Evolutionary conservation across 2,113 vertebrate species (phyloP).

Genomic region (Acrocephalus arundinaceus): DNA sequence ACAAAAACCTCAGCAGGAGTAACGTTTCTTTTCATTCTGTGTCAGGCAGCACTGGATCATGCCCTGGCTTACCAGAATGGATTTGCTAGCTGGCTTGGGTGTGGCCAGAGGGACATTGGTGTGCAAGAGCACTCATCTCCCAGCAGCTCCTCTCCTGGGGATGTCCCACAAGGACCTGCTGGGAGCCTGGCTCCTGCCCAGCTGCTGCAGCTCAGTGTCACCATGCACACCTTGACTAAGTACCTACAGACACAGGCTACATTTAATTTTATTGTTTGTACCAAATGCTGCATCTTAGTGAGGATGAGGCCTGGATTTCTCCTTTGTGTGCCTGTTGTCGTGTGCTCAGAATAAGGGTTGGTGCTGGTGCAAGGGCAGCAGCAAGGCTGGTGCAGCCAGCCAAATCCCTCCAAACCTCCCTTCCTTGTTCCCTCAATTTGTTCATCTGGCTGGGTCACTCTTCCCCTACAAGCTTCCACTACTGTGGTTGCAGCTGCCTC

Average conservation of each 20-base stretch:
- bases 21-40: background rate
- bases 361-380: background rate
- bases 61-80: background rate
- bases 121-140: background rate
- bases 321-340: rapidly evolving
- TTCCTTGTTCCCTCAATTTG: background rate
- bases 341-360: background rate
- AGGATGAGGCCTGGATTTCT: background rate
- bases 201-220: background rate
- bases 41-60: background rate
- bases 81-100: rapidly evolving
- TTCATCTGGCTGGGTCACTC: background rate
- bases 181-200: background rate
- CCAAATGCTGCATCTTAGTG: background rate
- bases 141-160: background rate
- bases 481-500: rapidly evolving
- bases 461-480: background rate
- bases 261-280: background rate
- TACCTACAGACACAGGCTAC: background rate
- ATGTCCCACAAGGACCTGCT: background rate
- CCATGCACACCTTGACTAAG: background rate
- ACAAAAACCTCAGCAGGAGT: background rate
- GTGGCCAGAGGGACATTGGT: background rate
- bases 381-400: background rate
- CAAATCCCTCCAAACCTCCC: background rate